phyloP scores from a whole-genome alignment of 2,797 vertebrate species.

The Coendou prehensilis region DNA sequence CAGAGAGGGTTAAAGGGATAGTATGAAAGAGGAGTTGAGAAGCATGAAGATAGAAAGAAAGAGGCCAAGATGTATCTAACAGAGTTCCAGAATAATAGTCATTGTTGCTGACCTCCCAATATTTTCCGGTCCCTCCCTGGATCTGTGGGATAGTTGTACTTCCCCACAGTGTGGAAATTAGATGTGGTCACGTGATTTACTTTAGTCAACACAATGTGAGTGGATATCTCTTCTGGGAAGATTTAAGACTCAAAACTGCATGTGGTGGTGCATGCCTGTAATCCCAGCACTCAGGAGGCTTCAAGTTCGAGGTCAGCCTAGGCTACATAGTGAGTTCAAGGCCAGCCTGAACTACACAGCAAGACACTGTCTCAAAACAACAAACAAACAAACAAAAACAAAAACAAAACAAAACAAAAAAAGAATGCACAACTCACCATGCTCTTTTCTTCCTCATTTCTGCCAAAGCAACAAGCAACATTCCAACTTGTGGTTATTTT shows the following conservation, averaged over 20 bases:
- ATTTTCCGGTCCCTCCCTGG: background rate
- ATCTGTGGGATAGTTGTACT: background rate
- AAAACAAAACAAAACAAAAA: background rate
- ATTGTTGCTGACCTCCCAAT: background rate
- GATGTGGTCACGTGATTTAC: background rate
- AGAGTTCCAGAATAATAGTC: background rate
- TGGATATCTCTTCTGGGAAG: constrained; percentile 17
- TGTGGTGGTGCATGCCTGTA: background rate
- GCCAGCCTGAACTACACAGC: background rate
- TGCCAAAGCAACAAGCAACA: background rate
- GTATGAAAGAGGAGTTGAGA: background rate
- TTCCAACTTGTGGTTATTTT: background rate
- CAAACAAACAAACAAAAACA: no score
- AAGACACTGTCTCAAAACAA: background rate
- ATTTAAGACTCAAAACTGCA: background rate
- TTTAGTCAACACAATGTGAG: background rate
- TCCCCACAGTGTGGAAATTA: background rate
- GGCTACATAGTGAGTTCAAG: background rate
- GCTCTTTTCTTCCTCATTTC: background rate
- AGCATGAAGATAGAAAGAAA: background rate
- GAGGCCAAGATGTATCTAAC: background rate
- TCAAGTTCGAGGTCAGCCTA: background rate
- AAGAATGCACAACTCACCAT: background rate
- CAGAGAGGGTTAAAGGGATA: background rate
- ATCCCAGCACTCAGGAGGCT: background rate